These are phyloP conservation scores for Drosophila mayri DNA, from an alignment of 1,140 invertebrate genomes.

Conservation along the genomic window DNA sequence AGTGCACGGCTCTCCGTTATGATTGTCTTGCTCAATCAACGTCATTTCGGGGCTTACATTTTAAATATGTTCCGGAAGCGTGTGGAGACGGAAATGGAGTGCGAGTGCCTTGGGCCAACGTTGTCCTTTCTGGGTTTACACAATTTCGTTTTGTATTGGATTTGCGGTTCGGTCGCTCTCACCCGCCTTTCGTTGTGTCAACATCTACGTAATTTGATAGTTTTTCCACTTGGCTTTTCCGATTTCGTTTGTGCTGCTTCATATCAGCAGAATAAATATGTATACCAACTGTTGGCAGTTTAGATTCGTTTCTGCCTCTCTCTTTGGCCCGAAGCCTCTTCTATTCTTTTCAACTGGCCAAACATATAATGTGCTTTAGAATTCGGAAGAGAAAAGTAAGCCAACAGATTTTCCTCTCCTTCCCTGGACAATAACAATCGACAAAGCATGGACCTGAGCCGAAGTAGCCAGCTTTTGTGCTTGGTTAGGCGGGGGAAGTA, in stretches of 20 bases:
- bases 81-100: constrained; percentile 2
- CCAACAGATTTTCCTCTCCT: constrained; percentile 17
- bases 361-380: constrained; percentile 66
- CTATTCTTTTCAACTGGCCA: constrained; percentile 30
- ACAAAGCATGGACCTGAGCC: not conserved
- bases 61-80: constrained; percentile 62
- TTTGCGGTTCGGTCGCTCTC: constrained; percentile 40
- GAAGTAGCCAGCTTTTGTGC: constrained; percentile 24
- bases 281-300: constrained; percentile 48
- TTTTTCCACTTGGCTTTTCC: constrained; percentile 71
- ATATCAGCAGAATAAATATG: constrained; percentile 68
- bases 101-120: constrained; percentile 1
- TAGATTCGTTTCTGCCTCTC: constrained; percentile 27
- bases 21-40: constrained; percentile 47
- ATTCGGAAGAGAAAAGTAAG: constrained; percentile 35
- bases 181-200: constrained; percentile 38
- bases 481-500: not conserved
- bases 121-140: constrained; percentile 42
- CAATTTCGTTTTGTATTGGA: constrained; percentile 52
- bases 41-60: constrained; percentile 54
- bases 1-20: constrained; percentile 23
- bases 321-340: not conserved
- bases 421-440: constrained; percentile 21
- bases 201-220: constrained; percentile 78
- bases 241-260: constrained; percentile 35